phyloP scores from a whole-genome alignment of 2,888 invertebrate genomes.

The Erebia palarica region DNA sequence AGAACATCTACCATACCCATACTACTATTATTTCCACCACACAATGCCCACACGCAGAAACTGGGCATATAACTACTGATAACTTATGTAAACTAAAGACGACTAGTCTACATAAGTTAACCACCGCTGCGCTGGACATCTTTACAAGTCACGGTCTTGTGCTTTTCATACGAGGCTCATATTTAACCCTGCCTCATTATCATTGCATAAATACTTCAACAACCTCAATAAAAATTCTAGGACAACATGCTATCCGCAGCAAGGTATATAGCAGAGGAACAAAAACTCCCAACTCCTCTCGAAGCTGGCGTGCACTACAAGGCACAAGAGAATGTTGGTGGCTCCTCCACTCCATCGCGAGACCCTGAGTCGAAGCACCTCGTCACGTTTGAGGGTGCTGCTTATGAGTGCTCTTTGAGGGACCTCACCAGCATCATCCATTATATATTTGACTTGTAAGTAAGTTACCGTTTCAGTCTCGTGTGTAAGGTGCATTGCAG shows the following conservation, averaged over 20 bases:
- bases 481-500: too few relatives aligned
- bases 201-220: too few relatives aligned
- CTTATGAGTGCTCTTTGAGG: conserved; percentile 59
- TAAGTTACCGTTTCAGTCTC: conserved; percentile 23
- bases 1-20: too few relatives aligned
- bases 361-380: conserved; percentile 40
- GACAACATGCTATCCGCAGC: conserved; percentile 72
- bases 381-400: conserved; percentile 54
- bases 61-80: too few relatives aligned
- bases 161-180: too few relatives aligned
- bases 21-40: too few relatives aligned
- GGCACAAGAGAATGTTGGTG: conserved; percentile 44
- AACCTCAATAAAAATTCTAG: conserved; percentile 44
- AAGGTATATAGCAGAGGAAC: conserved; percentile 50
- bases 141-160: too few relatives aligned
- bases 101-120: too few relatives aligned
- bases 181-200: too few relatives aligned
- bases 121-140: too few relatives aligned
- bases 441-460: conserved; percentile 75
- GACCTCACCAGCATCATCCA: conserved; percentile 70
- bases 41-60: too few relatives aligned
- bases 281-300: conserved; percentile 55
- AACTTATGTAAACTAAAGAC: too few relatives aligned
- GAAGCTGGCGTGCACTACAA: conserved; percentile 60
- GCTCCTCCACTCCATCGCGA: background rate